Conservation (phyloP, 2,888 invertebrate species). For the Oxycera nigricornis region DNA sequence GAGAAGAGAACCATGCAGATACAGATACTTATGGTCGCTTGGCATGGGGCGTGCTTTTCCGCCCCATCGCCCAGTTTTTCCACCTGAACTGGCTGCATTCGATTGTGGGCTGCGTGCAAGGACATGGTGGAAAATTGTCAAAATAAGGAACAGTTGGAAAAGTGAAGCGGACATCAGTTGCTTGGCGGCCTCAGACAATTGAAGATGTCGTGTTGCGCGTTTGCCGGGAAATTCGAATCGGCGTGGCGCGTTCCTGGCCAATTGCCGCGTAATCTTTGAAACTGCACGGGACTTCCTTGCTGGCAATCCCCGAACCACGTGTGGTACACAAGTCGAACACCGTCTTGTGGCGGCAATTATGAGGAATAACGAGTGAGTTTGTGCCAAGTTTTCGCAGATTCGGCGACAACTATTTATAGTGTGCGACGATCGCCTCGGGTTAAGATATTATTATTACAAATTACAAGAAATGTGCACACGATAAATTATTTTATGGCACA, state of each 20-base stretch:
- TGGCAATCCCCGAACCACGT: too few relatives aligned
- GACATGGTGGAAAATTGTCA: background rate
- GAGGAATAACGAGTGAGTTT: slow-evolving; percentile 27
- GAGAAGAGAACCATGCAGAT: background rate
- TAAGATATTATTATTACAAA: slow-evolving; percentile 30
- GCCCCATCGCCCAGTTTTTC: background rate
- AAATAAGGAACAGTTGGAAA: slow-evolving; percentile 6
- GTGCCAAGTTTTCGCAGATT: slow-evolving; percentile 27
- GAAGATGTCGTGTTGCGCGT: slow-evolving; percentile 2
- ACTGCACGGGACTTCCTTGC: background rate
- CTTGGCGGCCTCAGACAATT: background rate
- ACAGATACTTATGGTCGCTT: too few relatives aligned
- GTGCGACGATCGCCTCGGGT: background rate
- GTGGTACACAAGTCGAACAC: background rate
- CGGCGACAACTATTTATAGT: slow-evolving; percentile 33
- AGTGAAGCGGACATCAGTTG: slow-evolving; percentile 31
- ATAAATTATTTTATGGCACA: slow-evolving; percentile 10
- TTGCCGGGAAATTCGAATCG: background rate
- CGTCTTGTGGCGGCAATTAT: slow-evolving; percentile 1
- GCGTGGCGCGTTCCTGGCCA: slow-evolving; percentile 22
- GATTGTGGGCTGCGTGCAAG: background rate
- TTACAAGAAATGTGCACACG: slow-evolving; percentile 22
- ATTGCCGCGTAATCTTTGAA: slow-evolving; percentile 28
- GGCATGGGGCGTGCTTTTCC: slow-evolving; percentile 7
- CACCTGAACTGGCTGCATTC: background rate